Evolutionary conservation across 2,797 vertebrate genomes (phyloP).

Genomic region (Bovichtus diacanthus): DNA sequence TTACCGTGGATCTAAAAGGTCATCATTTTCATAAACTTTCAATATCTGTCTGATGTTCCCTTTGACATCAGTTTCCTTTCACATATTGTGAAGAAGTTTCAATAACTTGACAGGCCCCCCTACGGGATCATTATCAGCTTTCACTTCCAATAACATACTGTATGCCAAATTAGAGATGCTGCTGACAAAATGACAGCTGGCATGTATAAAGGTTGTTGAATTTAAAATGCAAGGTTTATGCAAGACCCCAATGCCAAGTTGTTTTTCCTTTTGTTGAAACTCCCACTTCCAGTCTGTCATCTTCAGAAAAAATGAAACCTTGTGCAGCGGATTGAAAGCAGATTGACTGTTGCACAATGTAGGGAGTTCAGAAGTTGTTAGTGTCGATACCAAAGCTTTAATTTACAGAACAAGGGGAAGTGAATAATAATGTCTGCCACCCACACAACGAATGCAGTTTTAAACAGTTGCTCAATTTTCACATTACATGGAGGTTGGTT

Average conservation of each 20-base stretch:
- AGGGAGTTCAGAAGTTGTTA: constrained; percentile 61
- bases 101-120: constrained; percentile 57
- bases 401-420: constrained; percentile 72
- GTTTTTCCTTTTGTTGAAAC: constrained; percentile 61
- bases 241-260: constrained; percentile 53
- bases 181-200: constrained; percentile 71
- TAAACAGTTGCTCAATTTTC: constrained; percentile 55
- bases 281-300: constrained; percentile 63
- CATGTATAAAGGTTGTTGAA: constrained; percentile 58
- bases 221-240: constrained; percentile 58
- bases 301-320: constrained; percentile 58
- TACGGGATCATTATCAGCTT: constrained; percentile 63
- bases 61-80: constrained; percentile 48
- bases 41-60: constrained; percentile 27
- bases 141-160: constrained; percentile 61
- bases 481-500: constrained; percentile 44
- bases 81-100: constrained; percentile 32
- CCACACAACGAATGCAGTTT: constrained; percentile 61
- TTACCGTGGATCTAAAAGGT: neutral
- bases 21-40: constrained; percentile 24
- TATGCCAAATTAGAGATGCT: constrained; percentile 51
- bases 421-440: constrained; percentile 68
- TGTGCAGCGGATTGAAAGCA: constrained; percentile 52
- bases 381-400: constrained; percentile 72
- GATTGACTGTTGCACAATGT: constrained; percentile 67